A percentile compares a stretch with the other conserved stretches of the same genome.
phyloP scores from a whole-genome alignment of 2,113 vertebrate genomes.

The Hippocampus mohnikei region DNA sequence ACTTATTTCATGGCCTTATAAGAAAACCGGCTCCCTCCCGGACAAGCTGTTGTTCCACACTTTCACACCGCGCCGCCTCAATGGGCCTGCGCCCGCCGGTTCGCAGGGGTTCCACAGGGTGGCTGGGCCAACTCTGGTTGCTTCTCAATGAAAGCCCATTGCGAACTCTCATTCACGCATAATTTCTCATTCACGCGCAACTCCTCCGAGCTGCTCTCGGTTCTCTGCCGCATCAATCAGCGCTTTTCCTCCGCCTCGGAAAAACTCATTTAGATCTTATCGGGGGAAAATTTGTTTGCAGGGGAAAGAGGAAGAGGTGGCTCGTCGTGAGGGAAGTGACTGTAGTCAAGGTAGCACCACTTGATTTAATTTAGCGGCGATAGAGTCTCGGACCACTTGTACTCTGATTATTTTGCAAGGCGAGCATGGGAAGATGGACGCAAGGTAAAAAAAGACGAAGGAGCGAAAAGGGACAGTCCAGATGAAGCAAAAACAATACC shows the following conservation, averaged over 20 bases:
- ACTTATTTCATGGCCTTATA: constrained; percentile 37
- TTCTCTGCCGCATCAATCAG: constrained; percentile 65
- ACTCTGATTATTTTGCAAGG: constrained; percentile 56
- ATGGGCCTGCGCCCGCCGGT: constrained; percentile 60
- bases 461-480: neutral
- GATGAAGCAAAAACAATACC: neutral
- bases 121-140: constrained; percentile 52
- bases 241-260: constrained; percentile 61
- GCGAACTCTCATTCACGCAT: constrained; percentile 60
- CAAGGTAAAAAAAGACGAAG: constrained; percentile 2
- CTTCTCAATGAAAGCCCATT: constrained; percentile 61
- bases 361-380: constrained; percentile 76
- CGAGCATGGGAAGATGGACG: constrained; percentile 22
- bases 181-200: constrained; percentile 61
- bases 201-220: constrained; percentile 11
- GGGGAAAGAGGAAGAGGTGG: constrained; percentile 44
- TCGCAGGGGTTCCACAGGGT: constrained; percentile 40
- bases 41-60: constrained; percentile 60
- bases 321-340: constrained; percentile 47
- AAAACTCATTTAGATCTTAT: constrained; percentile 80
- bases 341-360: constrained; percentile 52
- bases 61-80: constrained; percentile 64
- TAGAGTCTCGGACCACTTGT: constrained; percentile 68
- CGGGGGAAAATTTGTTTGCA: constrained; percentile 66
- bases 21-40: constrained; percentile 44